Percentiles rank a stretch among this genome's conserved stretches.
These are phyloP conservation scores for Cydia fagiglandana DNA, from an alignment of 1,140 invertebrate genomes.

Conservation along the genomic window DNA sequence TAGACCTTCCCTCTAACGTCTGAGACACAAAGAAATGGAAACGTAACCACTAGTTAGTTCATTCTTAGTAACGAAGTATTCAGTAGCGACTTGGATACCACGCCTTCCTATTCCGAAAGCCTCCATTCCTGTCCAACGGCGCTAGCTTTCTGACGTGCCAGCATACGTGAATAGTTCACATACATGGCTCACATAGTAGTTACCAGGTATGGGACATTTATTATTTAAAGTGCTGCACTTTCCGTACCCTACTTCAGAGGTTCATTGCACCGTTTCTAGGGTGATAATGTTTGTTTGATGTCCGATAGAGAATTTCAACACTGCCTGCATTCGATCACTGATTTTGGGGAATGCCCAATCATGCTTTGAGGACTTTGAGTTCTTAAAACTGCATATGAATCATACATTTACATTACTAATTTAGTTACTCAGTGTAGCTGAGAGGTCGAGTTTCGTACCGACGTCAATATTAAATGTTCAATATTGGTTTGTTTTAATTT, in stretches of 20 bases:
- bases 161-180: slow-evolving; percentile 36
- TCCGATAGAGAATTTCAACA: not conserved
- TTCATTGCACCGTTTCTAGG: slow-evolving; percentile 42
- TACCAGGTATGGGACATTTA: slow-evolving; percentile 59
- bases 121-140: slow-evolving; percentile 37
- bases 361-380: not conserved
- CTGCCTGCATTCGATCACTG: not conserved
- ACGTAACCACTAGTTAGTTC: not conserved
- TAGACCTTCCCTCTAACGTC: too few species aligned
- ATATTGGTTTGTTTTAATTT: not conserved
- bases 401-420: not conserved
- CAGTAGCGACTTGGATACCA: slow-evolving; percentile 4
- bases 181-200: slow-evolving; percentile 44
- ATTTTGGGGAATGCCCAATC: not conserved
- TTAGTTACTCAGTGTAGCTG: not conserved
- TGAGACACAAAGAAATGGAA: too few species aligned
- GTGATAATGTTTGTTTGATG: not conserved
- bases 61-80: slow-evolving; percentile 28
- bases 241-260: slow-evolving; percentile 37
- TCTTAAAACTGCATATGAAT: not conserved
- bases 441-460: not conserved
- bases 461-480: not conserved
- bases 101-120: slow-evolving; percentile 1
- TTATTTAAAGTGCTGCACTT: slow-evolving; percentile 56
- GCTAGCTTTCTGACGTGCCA: slow-evolving; percentile 43